phyloP scores from a whole-genome alignment of 1,140 invertebrate genomes.

The Drosophila repletoides region DNA sequence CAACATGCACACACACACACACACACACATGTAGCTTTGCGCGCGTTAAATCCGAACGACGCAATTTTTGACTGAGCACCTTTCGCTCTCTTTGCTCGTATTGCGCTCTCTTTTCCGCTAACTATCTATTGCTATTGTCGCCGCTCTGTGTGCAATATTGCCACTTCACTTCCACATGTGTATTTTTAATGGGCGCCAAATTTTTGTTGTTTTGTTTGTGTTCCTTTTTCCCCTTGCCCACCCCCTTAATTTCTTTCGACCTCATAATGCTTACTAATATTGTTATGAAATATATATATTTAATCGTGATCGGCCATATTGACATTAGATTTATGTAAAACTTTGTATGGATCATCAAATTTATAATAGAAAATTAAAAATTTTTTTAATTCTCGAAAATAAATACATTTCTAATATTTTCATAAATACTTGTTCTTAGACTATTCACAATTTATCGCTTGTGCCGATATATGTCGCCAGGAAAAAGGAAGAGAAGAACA shows the following conservation, averaged over 20 bases:
- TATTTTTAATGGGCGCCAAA: slow-evolving; percentile 35
- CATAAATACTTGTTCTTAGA: too few relatives aligned
- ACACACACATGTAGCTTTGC: slow-evolving; percentile 2
- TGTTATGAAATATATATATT: slow-evolving; percentile 17
- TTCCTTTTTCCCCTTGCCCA: too few relatives aligned
- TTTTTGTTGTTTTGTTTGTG: slow-evolving; percentile 24
- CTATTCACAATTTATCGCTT: too few relatives aligned
- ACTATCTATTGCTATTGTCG: slow-evolving; percentile 25
- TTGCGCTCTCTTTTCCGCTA: slow-evolving; percentile 36
- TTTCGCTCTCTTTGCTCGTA: slow-evolving; percentile 13
- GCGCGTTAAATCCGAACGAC: slow-evolving; percentile 54
- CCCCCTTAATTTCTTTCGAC: too few relatives aligned
- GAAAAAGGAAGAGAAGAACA: too few relatives aligned
- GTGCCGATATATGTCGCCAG: too few relatives aligned
- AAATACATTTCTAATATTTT: too few relatives aligned
- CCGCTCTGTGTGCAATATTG: slow-evolving; percentile 21
- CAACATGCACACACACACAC: neutral
- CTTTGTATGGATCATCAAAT: too few relatives aligned
- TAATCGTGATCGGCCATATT: too few relatives aligned
- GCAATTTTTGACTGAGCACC: slow-evolving; percentile 52
- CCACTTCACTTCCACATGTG: slow-evolving; percentile 32
- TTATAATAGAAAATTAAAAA: too few relatives aligned
- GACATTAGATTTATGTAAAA: too few relatives aligned
- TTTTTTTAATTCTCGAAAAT: too few relatives aligned
- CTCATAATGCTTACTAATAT: slow-evolving; percentile 7